Base-by-base conservation (phyloP, 1,140 invertebrate genomes). In the Andrena cerasifolii region DNA sequence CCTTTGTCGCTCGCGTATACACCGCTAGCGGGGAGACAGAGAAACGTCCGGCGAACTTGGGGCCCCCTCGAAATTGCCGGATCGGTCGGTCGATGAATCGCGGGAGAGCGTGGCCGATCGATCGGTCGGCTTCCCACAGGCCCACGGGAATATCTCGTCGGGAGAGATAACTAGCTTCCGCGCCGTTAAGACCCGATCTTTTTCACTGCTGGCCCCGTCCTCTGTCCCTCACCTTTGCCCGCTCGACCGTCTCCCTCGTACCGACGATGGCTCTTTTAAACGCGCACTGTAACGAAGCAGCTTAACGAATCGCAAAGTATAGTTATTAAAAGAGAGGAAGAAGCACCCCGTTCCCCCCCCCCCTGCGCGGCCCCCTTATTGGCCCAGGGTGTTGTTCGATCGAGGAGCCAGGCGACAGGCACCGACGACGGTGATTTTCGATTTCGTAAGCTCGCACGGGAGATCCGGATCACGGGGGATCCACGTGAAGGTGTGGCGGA, bases 231-330 rank as follows among this genome's bases (percentile, higher is more conserved):
- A 24, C 2, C 31, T 21, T 18, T 24, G 16, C 40, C 7, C 3
- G 31, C 26, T 24, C 28, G 2, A n/a, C 56, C n/a, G 10, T 33
- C 47, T 36, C 49, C 31, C 18, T 62, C n/a, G 58, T 12, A 16
- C 18, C n/a, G 26, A 26, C 14, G 40, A 78, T 67, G 63, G 78
- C 71, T 67, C 54, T 68, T 79, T 79, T 79, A 67, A 79, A 75
- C 62, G 72, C 24, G 36, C 43, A 67, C 78, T 79, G 78, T 75
- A 79, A 75, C 78, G 78, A 79, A 79, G 54, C 61, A 61, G 78
- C 78, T 61, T 79, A 79, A 79, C 78, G 78, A 79, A 79, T 79
- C 78, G 78, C 62, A 79, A 79, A 79, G 78, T 79, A 73, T 75
- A 58, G 78, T 79, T 79, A 79, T 79, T 79, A 79, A 79, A 75